These are phyloP conservation scores for Thereva nobilitata DNA, from an alignment of 2,888 invertebrate species.

Conservation along the genomic window DNA sequence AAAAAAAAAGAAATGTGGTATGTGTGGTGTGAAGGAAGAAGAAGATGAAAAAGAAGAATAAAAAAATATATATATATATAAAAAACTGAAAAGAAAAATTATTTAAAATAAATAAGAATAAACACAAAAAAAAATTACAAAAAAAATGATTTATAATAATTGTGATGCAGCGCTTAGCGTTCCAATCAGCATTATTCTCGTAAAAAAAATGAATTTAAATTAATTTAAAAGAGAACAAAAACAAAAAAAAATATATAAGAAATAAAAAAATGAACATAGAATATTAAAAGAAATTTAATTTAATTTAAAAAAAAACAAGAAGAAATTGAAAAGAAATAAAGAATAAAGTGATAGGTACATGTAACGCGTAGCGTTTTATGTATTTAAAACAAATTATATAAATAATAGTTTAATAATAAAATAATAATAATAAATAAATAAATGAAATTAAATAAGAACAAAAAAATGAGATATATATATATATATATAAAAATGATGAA, in stretches of 20 bases:
- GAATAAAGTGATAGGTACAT: constrained; percentile 29
- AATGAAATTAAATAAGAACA: background rate
- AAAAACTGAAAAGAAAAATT: background rate
- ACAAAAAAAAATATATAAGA: constrained; percentile 5
- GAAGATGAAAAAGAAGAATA: constrained; percentile 25
- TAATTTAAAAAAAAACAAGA: constrained; percentile 2
- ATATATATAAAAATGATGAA: too few relatives aligned
- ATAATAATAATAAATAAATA: constrained; percentile 27
- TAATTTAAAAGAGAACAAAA: background rate
- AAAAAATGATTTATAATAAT: constrained; percentile 19
- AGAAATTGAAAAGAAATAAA: constrained; percentile 16
- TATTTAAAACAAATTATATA: constrained; percentile 38
- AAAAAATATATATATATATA: constrained; percentile 18
- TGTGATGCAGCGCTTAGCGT: constrained; percentile 38
- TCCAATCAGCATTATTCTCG: constrained; percentile 36
- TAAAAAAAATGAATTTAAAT: constrained; percentile 10
- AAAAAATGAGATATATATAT: too few relatives aligned
- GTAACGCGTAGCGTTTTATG: constrained; percentile 23
- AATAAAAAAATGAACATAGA: background rate
- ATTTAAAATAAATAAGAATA: background rate
- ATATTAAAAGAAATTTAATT: constrained; percentile 1
- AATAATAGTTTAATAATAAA: constrained; percentile 35
- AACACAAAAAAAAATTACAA: constrained; percentile 6
- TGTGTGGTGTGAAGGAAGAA: background rate
- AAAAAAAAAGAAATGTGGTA: background rate